Conservation (phyloP, 1,140 invertebrate species). For the Potamilus streckersoni region DNA sequence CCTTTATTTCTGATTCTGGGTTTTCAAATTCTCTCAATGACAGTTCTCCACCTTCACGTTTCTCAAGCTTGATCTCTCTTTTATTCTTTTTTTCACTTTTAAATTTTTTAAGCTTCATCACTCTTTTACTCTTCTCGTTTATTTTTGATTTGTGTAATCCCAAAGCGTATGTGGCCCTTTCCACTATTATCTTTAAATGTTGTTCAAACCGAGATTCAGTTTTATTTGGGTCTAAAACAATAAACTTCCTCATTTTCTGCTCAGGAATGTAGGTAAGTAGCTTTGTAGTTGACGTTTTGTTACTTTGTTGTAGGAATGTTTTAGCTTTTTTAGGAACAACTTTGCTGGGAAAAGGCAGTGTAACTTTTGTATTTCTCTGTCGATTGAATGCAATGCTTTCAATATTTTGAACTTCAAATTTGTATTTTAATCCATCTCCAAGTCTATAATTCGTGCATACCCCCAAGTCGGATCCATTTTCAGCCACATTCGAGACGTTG, state of each 20-base stretch:
- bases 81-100: too few species aligned
- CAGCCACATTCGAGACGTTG: too few species aligned
- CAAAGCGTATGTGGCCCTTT: background rate
- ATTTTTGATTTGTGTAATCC: conserved; percentile 17
- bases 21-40: conserved; percentile 10
- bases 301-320: conserved; percentile 4
- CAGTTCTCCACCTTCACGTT: background rate
- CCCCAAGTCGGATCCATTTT: too few species aligned
- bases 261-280: conserved; percentile 3
- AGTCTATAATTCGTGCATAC: too few species aligned
- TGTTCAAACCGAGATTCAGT: conserved; percentile 1
- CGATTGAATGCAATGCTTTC: too few species aligned
- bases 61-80: background rate
- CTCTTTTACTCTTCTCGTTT: background rate
- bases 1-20: conserved; percentile 15
- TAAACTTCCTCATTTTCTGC: background rate
- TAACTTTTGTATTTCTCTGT: too few species aligned
- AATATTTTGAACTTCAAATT: too few species aligned
- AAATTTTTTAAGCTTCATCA: too few species aligned
- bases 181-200: conserved; percentile 8
- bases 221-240: background rate
- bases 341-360: too few species aligned
- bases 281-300: conserved; percentile 6
- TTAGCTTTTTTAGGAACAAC: background rate
- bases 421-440: too few species aligned